Percentiles rank a stretch among this genome's conserved stretches.
These are phyloP conservation scores for Apus apus DNA, from an alignment of 2,113 vertebrate species.

Conservation along the genomic window DNA sequence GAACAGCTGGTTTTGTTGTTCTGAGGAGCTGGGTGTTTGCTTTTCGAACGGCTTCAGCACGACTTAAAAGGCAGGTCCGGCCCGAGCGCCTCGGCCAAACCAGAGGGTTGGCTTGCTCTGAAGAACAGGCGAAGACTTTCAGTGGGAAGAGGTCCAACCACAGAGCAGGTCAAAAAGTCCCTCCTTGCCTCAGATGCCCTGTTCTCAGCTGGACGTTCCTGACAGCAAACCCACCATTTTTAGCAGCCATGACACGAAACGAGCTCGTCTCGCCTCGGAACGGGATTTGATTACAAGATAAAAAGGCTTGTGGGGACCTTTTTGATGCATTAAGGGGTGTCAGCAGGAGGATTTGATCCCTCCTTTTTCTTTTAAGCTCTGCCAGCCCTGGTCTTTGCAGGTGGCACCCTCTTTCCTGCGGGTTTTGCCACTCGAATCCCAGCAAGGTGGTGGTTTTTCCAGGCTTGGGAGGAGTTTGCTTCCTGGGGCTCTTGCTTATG, in stretches of 20 bases:
- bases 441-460: neutral
- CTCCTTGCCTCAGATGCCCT: neutral
- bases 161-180: conserved; percentile 1
- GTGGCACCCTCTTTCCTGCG: neutral
- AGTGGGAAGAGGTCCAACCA: conserved; percentile 2
- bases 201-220: neutral
- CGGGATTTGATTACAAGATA: neutral
- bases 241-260: neutral
- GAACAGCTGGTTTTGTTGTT: neutral
- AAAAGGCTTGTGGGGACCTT: neutral
- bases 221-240: neutral
- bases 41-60: neutral
- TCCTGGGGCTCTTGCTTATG: neutral
- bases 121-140: neutral
- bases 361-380: neutral
- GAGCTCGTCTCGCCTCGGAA: neutral
- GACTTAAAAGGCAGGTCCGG: conserved; percentile 11
- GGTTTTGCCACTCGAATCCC: neutral
- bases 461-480: neutral
- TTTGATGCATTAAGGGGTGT: neutral
- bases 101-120: neutral
- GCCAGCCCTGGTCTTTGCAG: neutral
- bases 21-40: neutral
- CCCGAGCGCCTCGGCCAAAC: neutral
- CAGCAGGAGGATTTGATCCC: neutral